Base-by-base conservation (phyloP, 2,888 invertebrate genomes). In the Pycnomerus fuliginosus region DNA sequence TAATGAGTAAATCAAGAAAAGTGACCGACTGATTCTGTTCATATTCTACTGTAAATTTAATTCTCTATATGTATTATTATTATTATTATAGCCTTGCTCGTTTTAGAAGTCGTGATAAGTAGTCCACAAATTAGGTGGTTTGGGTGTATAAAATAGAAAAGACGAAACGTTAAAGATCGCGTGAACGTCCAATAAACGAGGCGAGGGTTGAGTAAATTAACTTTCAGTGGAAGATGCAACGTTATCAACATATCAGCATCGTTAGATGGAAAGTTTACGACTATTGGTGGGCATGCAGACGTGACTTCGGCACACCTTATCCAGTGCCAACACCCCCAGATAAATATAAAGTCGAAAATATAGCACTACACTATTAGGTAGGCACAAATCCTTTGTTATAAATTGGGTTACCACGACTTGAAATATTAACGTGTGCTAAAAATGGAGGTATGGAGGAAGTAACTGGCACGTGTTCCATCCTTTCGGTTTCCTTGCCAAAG, bases 221-320 rank as follows among this genome's bases (percentile, higher is more conserved):
- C 53, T 53, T 55, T 52, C 44, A 52, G 54, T 51, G 39, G 51
- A 51, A 55, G 55, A 56, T 56, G 59, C 51, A 43, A 50, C 50
- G 50, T 60, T 61, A 61, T 61, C 61, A 56, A 52, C 50, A 45
- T 52, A 61, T 60, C 58, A 50, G 47, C 41, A 55, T 55, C 58
- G 53, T 61, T 62, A 54, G 52, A 55, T 55, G 52, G 50, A 31
- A 53, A 58, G 53, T 62, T 62, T 62, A 62, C 46, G 62, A 55
- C 44, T 57, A 56, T 58, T 55, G 57, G 57, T 53, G 55, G 53
- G 48, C 48, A 40, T 39, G 46, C 40, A 49, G 57, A 60, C 60
- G 58, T 60, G 60, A 56, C 60, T 54, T 31, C 28, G 43, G 49
- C 52, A 52, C 53, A 59, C 56, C 58, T 56, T 46, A 8, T 4